Conservation (phyloP, 2,113 vertebrate species). For the Ptyas mucosa region DNA sequence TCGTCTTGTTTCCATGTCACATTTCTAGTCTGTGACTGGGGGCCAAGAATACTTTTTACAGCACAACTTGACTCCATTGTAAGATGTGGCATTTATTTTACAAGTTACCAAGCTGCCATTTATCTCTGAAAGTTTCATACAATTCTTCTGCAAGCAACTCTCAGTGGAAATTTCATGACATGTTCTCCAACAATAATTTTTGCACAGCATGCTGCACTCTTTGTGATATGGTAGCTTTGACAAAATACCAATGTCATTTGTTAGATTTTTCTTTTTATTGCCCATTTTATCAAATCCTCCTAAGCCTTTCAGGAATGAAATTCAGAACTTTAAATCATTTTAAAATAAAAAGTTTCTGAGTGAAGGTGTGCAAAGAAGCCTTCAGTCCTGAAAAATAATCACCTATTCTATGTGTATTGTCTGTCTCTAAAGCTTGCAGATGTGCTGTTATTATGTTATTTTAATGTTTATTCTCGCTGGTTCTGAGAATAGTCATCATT, state of each 20-base stretch:
- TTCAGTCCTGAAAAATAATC: conserved; percentile 24
- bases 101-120: background rate
- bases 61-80: too few species aligned
- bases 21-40: background rate
- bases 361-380: background rate
- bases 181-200: background rate
- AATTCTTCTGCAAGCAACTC: background rate
- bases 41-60: background rate
- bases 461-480: conserved; percentile 8
- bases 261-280: background rate
- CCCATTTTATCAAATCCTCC: background rate
- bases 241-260: conserved; percentile 18
- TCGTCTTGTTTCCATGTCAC: background rate
- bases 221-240: background rate
- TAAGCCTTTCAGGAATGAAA: conserved; percentile 10
- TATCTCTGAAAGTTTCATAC: background rate
- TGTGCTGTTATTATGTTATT: conserved; percentile 27
- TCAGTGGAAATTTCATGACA: background rate
- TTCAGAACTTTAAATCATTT: background rate
- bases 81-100: background rate
- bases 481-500: conserved; percentile 13
- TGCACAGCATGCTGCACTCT: background rate
- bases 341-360: background rate
- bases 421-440: conserved; percentile 1
- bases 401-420: conserved; percentile 3